Evolutionary conservation across 2,888 invertebrate genomes (phyloP).

Genomic region (Xylota segnis): DNA sequence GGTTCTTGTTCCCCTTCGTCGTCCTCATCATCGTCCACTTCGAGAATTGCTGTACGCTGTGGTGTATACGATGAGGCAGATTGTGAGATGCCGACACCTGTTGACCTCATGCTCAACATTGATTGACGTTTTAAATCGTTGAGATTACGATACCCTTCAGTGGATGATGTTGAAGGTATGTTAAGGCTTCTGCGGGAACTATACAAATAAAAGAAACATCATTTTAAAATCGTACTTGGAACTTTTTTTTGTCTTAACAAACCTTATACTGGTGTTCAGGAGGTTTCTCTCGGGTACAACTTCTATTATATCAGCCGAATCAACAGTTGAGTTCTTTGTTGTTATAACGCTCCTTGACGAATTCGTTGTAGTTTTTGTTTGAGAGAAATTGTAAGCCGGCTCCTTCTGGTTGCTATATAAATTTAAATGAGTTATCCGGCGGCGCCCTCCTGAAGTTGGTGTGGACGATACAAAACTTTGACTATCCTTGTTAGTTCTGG

Average conservation of each 20-base stretch:
- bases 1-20: constrained; percentile 30
- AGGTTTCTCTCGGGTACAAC: constrained; percentile 76
- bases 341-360: constrained; percentile 42
- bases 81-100: constrained; percentile 50
- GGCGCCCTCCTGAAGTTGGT: constrained; percentile 52
- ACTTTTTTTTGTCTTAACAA: not conserved
- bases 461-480: constrained; percentile 72
- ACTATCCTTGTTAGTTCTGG: constrained; percentile 55
- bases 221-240: not conserved
- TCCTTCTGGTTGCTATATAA: constrained; percentile 80
- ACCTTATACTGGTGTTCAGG: constrained; percentile 64
- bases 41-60: constrained; percentile 78
- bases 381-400: constrained; percentile 79
- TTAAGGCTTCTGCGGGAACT: constrained; percentile 82
- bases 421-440: constrained; percentile 78
- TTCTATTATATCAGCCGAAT: constrained; percentile 80
- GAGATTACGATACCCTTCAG: constrained; percentile 69
- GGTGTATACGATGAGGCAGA: constrained; percentile 53
- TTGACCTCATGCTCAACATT: constrained; percentile 76
- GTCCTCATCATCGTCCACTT: constrained; percentile 71
- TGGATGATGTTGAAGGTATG: constrained; percentile 79
- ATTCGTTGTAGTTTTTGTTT: constrained; percentile 56
- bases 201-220: constrained; percentile 5
- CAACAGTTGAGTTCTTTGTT: constrained; percentile 74
- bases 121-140: constrained; percentile 79